Conservation (phyloP, 2,888 invertebrate genomes). For the Ischnura elegans region DNA sequence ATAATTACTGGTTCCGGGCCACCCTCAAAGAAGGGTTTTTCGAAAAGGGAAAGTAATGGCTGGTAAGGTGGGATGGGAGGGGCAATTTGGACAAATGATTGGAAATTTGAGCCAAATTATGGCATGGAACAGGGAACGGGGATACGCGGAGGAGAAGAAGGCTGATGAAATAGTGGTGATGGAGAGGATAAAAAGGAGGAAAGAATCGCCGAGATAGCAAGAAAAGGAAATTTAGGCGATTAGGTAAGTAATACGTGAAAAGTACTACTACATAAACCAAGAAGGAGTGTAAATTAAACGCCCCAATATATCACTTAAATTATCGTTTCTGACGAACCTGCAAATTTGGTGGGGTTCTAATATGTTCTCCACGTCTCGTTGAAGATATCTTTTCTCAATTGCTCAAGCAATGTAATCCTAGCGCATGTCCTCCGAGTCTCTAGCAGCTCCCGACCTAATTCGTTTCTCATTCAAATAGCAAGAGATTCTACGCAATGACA, state of each 20-base stretch:
- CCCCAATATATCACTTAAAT: no score
- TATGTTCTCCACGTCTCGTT: no score
- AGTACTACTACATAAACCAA: no score
- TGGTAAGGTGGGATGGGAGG: neutral
- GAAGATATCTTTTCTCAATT: no score
- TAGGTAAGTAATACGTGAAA: neutral
- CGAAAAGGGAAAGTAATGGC: neutral
- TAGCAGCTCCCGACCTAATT: no score
- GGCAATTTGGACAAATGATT: conserved; percentile 45
- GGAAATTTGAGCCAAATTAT: conserved; percentile 32
- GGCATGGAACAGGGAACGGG: neutral
- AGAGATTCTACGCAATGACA: no score
- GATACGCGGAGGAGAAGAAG: neutral
- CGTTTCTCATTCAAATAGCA: no score
- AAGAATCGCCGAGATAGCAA: neutral
- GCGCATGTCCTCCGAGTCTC: no score
- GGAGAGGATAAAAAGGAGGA: neutral
- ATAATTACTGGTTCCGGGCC: conserved; percentile 2
- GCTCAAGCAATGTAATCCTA: no score
- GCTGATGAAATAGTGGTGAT: neutral
- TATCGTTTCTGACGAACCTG: no score
- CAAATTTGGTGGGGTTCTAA: no score
- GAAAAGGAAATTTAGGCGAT: neutral
- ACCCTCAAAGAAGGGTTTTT: neutral
- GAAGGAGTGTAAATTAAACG: no score